phyloP scores from a whole-genome alignment of 2,113 vertebrate species.

The Osmerus eperlanus region DNA sequence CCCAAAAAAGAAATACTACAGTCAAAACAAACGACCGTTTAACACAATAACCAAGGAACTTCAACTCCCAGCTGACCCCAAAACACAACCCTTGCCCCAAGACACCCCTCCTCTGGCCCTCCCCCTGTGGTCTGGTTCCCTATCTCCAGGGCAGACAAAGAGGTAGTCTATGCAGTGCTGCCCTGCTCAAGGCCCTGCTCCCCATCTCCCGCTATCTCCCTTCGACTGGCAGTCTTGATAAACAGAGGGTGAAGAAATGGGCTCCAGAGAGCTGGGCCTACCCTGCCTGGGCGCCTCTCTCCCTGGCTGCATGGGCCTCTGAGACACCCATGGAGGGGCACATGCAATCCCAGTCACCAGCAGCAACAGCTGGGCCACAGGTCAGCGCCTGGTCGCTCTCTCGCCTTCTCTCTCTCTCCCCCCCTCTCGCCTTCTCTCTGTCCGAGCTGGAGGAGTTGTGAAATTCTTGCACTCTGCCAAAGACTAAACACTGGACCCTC shows the following conservation, averaged over 20 bases:
- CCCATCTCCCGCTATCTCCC: not conserved
- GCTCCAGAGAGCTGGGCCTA: slow-evolving; percentile 29
- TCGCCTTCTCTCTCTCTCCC: not conserved
- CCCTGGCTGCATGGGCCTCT: slow-evolving; percentile 21
- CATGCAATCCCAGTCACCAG: slow-evolving; percentile 48
- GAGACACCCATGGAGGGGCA: slow-evolving; percentile 43
- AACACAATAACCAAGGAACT: slow-evolving; percentile 35
- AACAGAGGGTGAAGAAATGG: slow-evolving; percentile 7
- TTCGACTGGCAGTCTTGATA: not conserved
- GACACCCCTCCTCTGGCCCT: slow-evolving; percentile 15
- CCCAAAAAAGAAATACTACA: not conserved
- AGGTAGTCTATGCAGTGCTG: not conserved
- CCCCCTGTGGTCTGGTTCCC: slow-evolving; percentile 1
- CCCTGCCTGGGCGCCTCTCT: slow-evolving; percentile 2
- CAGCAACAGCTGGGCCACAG: slow-evolving; percentile 60
- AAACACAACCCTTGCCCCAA: slow-evolving; percentile 12
- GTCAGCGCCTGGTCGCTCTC: slow-evolving; percentile 58
- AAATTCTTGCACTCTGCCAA: slow-evolving; percentile 68
- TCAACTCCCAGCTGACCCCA: slow-evolving; percentile 10
- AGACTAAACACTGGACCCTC: slow-evolving; percentile 41
- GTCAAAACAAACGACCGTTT: slow-evolving; percentile 33
- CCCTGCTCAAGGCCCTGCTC: not conserved
- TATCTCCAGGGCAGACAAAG: slow-evolving; percentile 17
- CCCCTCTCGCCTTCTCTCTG: slow-evolving; percentile 12
- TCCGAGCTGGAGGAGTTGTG: slow-evolving; percentile 63